Conservation (phyloP, 2,888 invertebrate genomes). For the Amaurobius ferox region DNA sequence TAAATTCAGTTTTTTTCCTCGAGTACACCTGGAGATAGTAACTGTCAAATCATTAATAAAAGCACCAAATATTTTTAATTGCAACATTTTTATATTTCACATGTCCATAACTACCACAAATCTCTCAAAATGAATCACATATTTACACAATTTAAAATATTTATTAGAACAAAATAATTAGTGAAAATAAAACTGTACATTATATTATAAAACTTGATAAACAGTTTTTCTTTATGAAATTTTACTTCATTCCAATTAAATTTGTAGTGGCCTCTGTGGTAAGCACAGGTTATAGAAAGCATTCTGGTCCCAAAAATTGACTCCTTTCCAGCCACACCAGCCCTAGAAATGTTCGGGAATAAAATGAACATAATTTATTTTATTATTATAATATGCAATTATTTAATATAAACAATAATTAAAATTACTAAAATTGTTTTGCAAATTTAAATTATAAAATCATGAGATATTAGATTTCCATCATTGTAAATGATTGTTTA, state of each 20-base stretch:
- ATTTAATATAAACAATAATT: too few species aligned
- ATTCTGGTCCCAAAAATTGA: slow-evolving; percentile 95
- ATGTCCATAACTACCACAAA: background rate
- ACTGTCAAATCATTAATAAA: slow-evolving; percentile 21
- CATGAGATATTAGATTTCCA: too few species aligned
- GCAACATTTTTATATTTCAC: slow-evolving; percentile 29
- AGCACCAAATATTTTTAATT: slow-evolving; percentile 35
- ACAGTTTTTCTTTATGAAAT: background rate
- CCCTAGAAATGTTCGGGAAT: slow-evolving; percentile 83
- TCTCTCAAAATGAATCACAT: background rate
- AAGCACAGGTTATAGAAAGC: slow-evolving; percentile 98
- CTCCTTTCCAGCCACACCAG: slow-evolving; percentile 98
- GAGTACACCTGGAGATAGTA: slow-evolving; percentile 50
- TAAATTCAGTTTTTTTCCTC: background rate
- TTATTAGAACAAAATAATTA: slow-evolving; percentile 30
- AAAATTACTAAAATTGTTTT: too few species aligned
- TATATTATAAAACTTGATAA: slow-evolving; percentile 20
- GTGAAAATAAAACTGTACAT: slow-evolving; percentile 44
- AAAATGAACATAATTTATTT: too few species aligned
- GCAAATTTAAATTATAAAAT: too few species aligned
- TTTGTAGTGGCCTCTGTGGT: slow-evolving; percentile 83
- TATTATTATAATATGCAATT: too few species aligned
- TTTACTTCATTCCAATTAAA: slow-evolving; percentile 23
- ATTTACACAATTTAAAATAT: slow-evolving; percentile 26
- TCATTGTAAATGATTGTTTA: too few species aligned